phyloP scores from a whole-genome alignment of 2,888 invertebrate species.

The Cephus rjabovi region DNA sequence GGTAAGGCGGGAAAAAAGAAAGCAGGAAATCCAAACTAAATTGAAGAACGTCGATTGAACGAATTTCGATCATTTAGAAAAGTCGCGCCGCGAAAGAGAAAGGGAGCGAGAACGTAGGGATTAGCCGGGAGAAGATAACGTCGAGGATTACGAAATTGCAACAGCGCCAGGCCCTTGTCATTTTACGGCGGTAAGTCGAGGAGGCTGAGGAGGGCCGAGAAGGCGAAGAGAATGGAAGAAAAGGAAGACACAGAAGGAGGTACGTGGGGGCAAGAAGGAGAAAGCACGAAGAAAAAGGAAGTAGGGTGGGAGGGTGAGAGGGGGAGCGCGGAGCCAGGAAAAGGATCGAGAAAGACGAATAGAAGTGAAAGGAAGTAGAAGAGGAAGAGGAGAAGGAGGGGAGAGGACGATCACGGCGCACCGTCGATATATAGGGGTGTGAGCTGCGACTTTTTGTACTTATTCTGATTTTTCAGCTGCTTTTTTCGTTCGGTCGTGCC shows the following conservation, averaged over 20 bases:
- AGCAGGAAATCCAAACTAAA: too few species aligned
- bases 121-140: too few species aligned
- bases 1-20: too few species aligned
- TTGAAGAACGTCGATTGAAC: too few species aligned
- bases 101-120: neutral
- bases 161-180: neutral
- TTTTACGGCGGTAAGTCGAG: neutral
- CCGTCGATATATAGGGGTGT: constrained; percentile 35
- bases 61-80: too few species aligned
- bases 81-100: too few species aligned
- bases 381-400: neutral
- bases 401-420: constrained; percentile 14
- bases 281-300: neutral
- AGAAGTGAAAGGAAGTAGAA: constrained; percentile 14
- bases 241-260: constrained; percentile 1
- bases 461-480: constrained; percentile 56
- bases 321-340: neutral
- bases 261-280: neutral
- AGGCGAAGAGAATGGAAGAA: neutral
- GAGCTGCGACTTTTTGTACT: constrained; percentile 48
- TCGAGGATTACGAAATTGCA: neutral
- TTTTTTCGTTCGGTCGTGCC: constrained; percentile 48
- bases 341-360: constrained; percentile 7
- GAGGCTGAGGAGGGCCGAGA: neutral
- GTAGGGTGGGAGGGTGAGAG: neutral